Evolutionary conservation across 2,113 vertebrate species (phyloP).

Genomic region (Psilopogon haemacephalus): DNA sequence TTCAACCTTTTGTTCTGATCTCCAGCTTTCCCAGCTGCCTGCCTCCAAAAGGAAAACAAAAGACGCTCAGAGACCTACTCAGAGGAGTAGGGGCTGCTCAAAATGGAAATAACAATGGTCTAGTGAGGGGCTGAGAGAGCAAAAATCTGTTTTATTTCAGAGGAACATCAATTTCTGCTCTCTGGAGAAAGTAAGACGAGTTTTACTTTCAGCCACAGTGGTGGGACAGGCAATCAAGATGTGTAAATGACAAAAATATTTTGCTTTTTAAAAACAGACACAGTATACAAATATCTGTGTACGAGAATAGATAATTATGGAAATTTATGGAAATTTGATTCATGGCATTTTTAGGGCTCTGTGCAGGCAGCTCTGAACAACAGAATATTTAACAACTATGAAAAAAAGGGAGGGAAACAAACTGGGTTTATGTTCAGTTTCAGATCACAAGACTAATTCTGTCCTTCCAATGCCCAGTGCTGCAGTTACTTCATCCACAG

Average conservation of each 20-base stretch:
- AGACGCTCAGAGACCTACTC: neutral
- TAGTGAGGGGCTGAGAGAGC: neutral
- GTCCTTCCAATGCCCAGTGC: neutral
- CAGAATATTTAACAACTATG: neutral
- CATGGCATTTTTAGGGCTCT: neutral
- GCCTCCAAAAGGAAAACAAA: neutral
- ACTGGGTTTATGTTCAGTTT: neutral
- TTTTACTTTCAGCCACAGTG: neutral
- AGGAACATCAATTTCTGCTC: neutral
- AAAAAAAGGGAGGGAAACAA: neutral
- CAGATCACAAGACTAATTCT: neutral
- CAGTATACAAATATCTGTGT: neutral
- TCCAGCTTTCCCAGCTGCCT: neutral
- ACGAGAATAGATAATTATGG: neutral
- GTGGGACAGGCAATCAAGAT: neutral
- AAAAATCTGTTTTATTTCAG: neutral
- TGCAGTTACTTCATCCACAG: neutral
- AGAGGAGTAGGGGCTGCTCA: neutral
- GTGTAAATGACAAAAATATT: neutral
- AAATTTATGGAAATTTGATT: neutral
- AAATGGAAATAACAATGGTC: neutral
- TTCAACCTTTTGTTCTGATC: neutral
- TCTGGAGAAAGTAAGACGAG: neutral
- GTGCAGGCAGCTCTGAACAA: neutral
- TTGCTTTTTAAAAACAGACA: neutral